A percentile compares a stretch with the other conserved stretches of the same genome.
Evolutionary conservation across 2,113 vertebrate species (phyloP).

Genomic region (Lagenorhynchus albirostris): DNA sequence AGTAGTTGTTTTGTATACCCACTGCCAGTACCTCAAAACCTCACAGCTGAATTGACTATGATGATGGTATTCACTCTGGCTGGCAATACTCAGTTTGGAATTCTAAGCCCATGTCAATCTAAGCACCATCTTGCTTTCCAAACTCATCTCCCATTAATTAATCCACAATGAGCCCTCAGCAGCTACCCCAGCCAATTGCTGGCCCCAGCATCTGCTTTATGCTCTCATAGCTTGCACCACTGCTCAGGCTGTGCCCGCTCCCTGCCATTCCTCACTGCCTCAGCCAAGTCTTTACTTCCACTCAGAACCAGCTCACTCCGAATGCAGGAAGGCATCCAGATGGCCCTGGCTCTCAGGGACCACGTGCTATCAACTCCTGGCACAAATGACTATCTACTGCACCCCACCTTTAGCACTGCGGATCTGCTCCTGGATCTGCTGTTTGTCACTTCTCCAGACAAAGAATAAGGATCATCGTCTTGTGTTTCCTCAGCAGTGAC

Average conservation of each 20-base stretch:
- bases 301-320: neutral
- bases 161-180: neutral
- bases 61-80: neutral
- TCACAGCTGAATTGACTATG: neutral
- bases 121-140: neutral
- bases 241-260: neutral
- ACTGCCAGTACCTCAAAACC: neutral
- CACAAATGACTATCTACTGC: neutral
- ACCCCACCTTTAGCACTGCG: neutral
- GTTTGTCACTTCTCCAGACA: conserved; percentile 1
- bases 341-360: neutral
- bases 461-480: neutral
- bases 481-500: neutral
- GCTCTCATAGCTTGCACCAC: neutral
- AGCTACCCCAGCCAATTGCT: neutral
- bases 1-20: neutral
- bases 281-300: neutral
- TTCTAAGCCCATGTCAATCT: neutral
- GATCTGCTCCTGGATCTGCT: neutral
- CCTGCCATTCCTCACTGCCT: neutral
- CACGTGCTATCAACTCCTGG: neutral
- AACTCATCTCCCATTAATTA: neutral
- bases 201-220: neutral
- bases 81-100: neutral
- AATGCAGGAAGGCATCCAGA: neutral